Evolutionary conservation across 2,797 vertebrate species (phyloP), one percentile per base, ranked within the genome.

Genomic region (Premnoplex brunnescens): DNA sequence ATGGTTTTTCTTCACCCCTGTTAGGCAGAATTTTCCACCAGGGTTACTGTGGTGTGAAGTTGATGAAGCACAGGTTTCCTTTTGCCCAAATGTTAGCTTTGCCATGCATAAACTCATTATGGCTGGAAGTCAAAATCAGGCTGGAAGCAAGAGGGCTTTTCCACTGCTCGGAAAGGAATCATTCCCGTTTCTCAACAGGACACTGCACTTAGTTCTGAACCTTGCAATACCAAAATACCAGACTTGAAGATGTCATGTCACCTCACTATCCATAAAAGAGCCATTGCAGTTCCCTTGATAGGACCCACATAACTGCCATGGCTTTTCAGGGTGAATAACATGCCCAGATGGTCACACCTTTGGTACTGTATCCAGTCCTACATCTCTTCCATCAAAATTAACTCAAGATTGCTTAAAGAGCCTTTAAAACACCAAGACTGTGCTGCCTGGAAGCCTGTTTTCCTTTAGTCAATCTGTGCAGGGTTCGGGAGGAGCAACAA

Each of bases 51-150:
- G 34, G 49, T 91, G 85, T 92, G 93, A 95, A 95, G 94, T 55
- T 93, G 93, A 92, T 89, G 72, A 84, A 93, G 77, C 80, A 68
- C 88, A 84, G 77, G 69, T 77, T 93, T 87, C 48, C 79, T 96
- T 82, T 86, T 73, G 77, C 48, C 81, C 85, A 95, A 68, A 92
- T 89, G 93, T 92, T 88, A 88, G 85, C 91, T 95, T 84, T 95
- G 85, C 91, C 85, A 52, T 91, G 82, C 84, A 92, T 89, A 94
- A 96, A 83, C 85, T 95, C 73, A 66, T 93, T 91, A 93, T 19
- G 59, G 43, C 91, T 92, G 56, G 13, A 91, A 93, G 55, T 93
- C 76, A 90, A 73, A 91, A 59, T 56, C 34, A 19, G 48, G 26
- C 63, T 80, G 55, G 56, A 83, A 91, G 48, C 43, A 26, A 68